These are phyloP conservation scores for Mormyrus iriodes DNA, from an alignment of 2,113 vertebrate species.

Conservation along the genomic window DNA sequence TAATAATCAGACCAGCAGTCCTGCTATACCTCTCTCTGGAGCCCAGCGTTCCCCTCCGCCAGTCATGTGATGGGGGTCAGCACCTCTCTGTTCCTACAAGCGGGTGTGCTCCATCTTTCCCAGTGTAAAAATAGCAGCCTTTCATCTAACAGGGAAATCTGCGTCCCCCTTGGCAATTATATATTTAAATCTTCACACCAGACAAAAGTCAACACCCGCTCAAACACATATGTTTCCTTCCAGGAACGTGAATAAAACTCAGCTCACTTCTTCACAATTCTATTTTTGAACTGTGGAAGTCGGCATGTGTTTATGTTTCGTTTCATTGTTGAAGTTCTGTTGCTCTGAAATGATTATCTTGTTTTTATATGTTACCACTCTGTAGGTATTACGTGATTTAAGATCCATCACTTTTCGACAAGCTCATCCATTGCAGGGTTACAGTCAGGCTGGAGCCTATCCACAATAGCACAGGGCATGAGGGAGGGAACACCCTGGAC, in stretches of 20 bases:
- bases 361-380: background rate
- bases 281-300: background rate
- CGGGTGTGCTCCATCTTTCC: background rate
- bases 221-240: background rate
- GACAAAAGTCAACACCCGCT: background rate
- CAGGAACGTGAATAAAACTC: background rate
- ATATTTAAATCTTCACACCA: conserved; percentile 10
- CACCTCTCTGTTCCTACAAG: background rate
- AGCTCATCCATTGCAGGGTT: background rate
- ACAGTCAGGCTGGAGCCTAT: background rate
- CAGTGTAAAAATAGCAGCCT: background rate
- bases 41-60: background rate
- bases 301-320: background rate
- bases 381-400: background rate
- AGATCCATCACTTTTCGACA: background rate
- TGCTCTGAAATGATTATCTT: background rate
- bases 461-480: background rate
- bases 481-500: background rate
- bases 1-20: background rate
- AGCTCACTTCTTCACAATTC: background rate
- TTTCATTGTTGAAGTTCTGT: background rate
- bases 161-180: background rate
- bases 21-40: background rate
- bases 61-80: background rate
- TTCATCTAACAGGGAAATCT: conserved; percentile 3